Conservation (phyloP, 2,797 vertebrate species). For the Gallinago solitaria region DNA sequence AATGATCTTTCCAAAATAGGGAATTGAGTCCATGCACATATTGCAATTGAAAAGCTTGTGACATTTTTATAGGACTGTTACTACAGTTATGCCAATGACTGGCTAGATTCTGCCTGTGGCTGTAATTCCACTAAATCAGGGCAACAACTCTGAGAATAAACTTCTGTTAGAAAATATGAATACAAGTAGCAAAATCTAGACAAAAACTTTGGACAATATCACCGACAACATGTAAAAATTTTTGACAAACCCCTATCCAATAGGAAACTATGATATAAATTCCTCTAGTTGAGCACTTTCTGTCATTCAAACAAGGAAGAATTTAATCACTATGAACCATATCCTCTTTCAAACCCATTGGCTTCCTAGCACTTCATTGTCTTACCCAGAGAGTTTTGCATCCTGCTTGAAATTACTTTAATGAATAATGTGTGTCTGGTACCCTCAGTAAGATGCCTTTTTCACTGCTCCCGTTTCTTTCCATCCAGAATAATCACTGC, state of each 20-base stretch:
- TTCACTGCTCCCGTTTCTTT: neutral
- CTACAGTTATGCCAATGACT: neutral
- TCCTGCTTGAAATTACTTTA: conserved; percentile 2
- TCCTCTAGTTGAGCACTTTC: neutral
- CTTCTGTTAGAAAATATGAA: neutral
- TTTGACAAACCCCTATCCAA: neutral
- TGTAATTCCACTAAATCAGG: neutral
- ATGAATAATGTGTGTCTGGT: neutral
- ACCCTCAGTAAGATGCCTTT: neutral
- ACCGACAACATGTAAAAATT: neutral
- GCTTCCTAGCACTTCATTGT: neutral
- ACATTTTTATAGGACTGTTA: neutral
- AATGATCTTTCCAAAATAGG: neutral
- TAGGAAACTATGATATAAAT: neutral
- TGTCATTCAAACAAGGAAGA: neutral
- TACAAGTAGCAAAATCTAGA: neutral
- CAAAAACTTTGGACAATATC: neutral
- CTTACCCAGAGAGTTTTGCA: neutral
- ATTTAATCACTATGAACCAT: neutral
- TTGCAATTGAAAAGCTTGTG: neutral
- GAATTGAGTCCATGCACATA: neutral
- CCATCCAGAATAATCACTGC: neutral
- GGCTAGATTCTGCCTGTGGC: neutral
- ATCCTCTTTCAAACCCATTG: neutral
- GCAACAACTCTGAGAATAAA: neutral